These are phyloP conservation scores for Lysandra coridon DNA, from an alignment of 2,888 invertebrate genomes.

Conservation along the genomic window DNA sequence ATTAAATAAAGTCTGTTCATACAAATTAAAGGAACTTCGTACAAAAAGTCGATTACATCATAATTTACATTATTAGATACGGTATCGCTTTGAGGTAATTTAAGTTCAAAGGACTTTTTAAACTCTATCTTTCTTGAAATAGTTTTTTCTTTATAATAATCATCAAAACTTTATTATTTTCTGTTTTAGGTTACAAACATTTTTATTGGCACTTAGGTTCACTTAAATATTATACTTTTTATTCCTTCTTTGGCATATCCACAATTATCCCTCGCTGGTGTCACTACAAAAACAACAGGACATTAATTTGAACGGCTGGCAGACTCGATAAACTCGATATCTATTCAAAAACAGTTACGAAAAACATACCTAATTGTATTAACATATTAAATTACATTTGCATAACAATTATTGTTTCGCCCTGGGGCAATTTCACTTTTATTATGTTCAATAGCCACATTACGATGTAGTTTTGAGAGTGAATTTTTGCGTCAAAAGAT, in stretches of 20 bases:
- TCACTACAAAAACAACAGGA: not conserved
- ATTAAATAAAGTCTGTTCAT: not conserved
- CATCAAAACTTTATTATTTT: not conserved
- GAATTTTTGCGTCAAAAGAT: constrained; percentile 10
- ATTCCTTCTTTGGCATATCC: not conserved
- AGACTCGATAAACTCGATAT: constrained; percentile 11
- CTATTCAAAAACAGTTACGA: constrained; percentile 13
- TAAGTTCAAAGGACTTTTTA: not conserved
- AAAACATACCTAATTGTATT: not conserved
- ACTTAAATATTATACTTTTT: not conserved
- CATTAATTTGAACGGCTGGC: constrained; percentile 2
- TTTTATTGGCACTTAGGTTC: not conserved
- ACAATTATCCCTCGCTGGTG: not conserved
- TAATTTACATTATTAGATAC: constrained; percentile 22
- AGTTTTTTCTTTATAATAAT: not conserved
- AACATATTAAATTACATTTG: constrained; percentile 22
- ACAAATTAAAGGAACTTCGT: not conserved
- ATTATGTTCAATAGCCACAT: constrained; percentile 6
- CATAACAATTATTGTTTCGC: constrained; percentile 17
- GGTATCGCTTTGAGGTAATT: constrained; percentile 13
- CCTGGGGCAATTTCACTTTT: constrained; percentile 16
- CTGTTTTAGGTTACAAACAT: not conserved
- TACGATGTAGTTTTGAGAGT: not conserved
- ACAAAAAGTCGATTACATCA: constrained; percentile 11
- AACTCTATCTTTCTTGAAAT: not conserved